These are phyloP conservation scores for Eptesicus fuscus DNA, from an alignment of 2,113 vertebrate genomes.

Conservation along the genomic window DNA sequence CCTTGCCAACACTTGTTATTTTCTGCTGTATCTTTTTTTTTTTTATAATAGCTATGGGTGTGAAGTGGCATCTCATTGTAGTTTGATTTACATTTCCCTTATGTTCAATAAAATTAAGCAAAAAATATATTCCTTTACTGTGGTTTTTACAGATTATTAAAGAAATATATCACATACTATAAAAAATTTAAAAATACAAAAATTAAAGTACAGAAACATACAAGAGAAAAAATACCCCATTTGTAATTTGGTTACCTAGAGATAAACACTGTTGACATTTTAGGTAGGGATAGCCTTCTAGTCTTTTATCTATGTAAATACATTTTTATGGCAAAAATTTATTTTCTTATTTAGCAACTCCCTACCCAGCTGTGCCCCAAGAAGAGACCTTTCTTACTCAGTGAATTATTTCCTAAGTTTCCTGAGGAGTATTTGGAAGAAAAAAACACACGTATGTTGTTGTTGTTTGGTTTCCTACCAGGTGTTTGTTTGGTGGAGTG, in stretches of 20 bases:
- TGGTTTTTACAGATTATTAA: conserved; percentile 16
- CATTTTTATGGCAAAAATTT: not conserved
- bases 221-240: not conserved
- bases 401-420: not conserved
- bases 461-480: not conserved
- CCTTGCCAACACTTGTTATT: not conserved
- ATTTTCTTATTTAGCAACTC: not conserved
- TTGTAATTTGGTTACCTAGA: not conserved
- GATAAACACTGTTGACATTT: not conserved
- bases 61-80: not conserved
- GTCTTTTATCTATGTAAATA: not conserved
- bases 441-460: not conserved
- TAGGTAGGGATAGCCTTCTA: not conserved
- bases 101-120: not conserved
- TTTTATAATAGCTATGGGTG: not conserved
- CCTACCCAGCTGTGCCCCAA: not conserved
- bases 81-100: not conserved
- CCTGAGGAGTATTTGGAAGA: not conserved
- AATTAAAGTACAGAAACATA: not conserved
- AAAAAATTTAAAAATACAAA: conserved; percentile 2
- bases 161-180: not conserved
- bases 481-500: not conserved
- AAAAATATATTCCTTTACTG: conserved; percentile 11
- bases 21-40: not conserved
- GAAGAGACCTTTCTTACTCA: not conserved